Base-by-base conservation (phyloP, 2,888 invertebrate genomes). In the Drosophila vallismaia region DNA sequence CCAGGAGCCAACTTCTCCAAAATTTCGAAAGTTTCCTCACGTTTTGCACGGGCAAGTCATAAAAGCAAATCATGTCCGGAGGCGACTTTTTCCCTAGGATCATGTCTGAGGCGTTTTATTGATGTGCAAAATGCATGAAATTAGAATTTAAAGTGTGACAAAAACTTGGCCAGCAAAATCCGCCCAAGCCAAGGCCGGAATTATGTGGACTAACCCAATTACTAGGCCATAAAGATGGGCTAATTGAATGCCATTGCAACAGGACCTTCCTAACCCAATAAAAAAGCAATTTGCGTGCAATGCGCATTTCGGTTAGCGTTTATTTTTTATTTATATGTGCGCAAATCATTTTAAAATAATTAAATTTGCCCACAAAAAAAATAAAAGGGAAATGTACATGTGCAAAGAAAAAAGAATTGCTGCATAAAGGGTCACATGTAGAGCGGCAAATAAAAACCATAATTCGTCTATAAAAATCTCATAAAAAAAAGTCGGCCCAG, bases 91-190 rank as follows among this genome's bases (percentile, higher is more conserved):
- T 36, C 53, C 44, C 58, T 66, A 60, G 59, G 75, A 48, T 31
- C 58, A 60, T 59, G 60, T 62, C 60, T 42, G 62, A 62, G 60
- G 52, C 59, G 63, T 82, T 84, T 89, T 89, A 87, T 77, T 79
- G 86, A 80, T 88, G 88, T 87, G 84, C 86, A 88, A 88, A 87
- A 81, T 88, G 88, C 88, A 88, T 88, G 88, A 88, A 88, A 88
- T 88, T 88, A 87, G 79, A 81, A 83, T 79, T 84, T 77, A 81
- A 85, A 82, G 76, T 77, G 74, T 77, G 75, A 64, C 64, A 64
- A 52, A 52, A 51, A 68, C 33, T 70, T 69, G 45, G 53, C 7
- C 36, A 46, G 7, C 33, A 26, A 8, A 26, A 46, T 71, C 55
- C 9, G 8, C 8, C n/a, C 12, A 5, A 42, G 44, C 33, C 51